phyloP scores from a whole-genome alignment of 2,888 invertebrate genomes.

The Dynastes tityus region DNA sequence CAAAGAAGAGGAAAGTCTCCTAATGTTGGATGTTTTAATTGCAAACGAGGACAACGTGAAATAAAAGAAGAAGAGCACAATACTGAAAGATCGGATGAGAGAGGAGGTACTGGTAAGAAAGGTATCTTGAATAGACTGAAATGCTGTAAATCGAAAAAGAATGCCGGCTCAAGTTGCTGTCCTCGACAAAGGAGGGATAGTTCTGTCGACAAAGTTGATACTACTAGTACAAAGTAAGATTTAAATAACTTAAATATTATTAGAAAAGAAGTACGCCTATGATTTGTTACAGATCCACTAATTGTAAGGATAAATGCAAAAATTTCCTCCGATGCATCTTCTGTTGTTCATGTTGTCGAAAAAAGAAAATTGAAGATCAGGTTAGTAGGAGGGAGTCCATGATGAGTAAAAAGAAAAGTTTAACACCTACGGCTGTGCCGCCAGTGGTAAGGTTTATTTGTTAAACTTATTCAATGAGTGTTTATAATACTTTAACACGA shows the following conservation, averaged over 20 bases:
- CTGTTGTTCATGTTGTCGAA: constrained; percentile 59
- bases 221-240: constrained; percentile 63
- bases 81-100: constrained; percentile 58
- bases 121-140: constrained; percentile 63
- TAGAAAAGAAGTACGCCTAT: not conserved
- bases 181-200: constrained; percentile 67
- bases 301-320: constrained; percentile 55
- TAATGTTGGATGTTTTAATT: constrained; percentile 70
- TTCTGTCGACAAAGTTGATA: constrained; percentile 74
- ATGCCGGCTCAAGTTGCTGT: constrained; percentile 71
- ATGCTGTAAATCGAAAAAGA: constrained; percentile 69
- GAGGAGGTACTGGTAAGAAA: constrained; percentile 68
- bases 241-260: constrained; percentile 5
- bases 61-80: constrained; percentile 60
- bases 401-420: constrained; percentile 78
- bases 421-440: constrained; percentile 74
- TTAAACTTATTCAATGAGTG: not conserved
- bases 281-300: constrained; percentile 42
- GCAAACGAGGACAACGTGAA: constrained; percentile 66
- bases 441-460: constrained; percentile 72
- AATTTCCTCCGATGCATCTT: constrained; percentile 64
- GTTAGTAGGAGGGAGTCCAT: constrained; percentile 78
- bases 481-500: constrained; percentile 46
- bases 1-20: constrained; percentile 42
- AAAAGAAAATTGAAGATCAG: constrained; percentile 65